Conservation (phyloP, 2,888 invertebrate species). For the Metallyticus violacea region DNA sequence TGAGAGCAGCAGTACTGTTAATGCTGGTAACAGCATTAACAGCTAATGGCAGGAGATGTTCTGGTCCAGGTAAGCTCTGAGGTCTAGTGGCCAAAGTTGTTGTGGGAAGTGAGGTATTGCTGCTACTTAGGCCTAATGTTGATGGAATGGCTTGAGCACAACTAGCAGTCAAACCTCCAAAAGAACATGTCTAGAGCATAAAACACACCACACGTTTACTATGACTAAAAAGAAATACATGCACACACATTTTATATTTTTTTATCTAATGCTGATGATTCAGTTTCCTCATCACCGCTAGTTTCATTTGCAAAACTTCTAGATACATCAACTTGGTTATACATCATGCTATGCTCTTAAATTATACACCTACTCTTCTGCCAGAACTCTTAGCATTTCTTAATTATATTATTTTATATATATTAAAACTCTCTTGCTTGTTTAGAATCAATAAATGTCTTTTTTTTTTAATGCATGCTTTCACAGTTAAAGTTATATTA, state of each 20-base stretch:
- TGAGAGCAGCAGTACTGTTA: conserved; percentile 5
- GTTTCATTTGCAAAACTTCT: too few relatives aligned
- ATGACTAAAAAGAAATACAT: conserved; percentile 11
- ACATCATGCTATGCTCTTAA: too few relatives aligned
- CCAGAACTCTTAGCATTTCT: too few relatives aligned
- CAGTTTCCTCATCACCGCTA: too few relatives aligned
- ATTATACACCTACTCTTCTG: too few relatives aligned
- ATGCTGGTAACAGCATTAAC: conserved; percentile 25
- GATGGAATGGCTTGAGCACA: conserved; percentile 5
- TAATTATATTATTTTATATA: too few relatives aligned
- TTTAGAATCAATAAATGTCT: too few relatives aligned
- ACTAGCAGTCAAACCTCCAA: conserved; percentile 39
- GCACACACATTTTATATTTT: background rate
- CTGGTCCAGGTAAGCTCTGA: conserved; percentile 56
- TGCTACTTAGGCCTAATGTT: conserved; percentile 36
- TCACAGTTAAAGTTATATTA: too few relatives aligned
- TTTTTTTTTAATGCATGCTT: too few relatives aligned
- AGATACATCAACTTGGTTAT: too few relatives aligned
- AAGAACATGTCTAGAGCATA: conserved; percentile 39
- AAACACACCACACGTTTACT: background rate
- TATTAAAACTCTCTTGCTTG: too few relatives aligned
- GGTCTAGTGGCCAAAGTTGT: conserved; percentile 50
- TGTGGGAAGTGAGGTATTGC: conserved; percentile 41
- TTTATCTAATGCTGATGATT: too few relatives aligned
- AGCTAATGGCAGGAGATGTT: conserved; percentile 44